Conservation (phyloP, 2,888 invertebrate species). For the Pyrgus malvae region DNA sequence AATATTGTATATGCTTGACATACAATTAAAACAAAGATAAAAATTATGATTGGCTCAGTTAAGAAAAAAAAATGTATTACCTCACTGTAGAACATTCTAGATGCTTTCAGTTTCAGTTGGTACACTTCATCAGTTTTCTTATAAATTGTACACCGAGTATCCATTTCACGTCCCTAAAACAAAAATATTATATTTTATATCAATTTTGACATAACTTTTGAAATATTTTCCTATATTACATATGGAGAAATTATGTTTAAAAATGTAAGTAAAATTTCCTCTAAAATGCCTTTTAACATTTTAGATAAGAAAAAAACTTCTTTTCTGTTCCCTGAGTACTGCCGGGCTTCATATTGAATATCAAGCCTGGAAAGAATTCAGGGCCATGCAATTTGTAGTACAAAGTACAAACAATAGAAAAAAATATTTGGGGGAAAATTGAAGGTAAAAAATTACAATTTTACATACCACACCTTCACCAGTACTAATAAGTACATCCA, state of each 20-base stretch:
- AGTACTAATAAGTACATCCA: conserved; percentile 98
- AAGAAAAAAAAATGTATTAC: conserved; percentile 47
- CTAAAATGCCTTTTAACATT: conserved; percentile 18
- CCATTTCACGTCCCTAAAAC: conserved; percentile 91
- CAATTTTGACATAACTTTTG: too few relatives aligned
- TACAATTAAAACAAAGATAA: too few relatives aligned
- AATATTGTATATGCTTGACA: too few relatives aligned
- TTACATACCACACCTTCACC: conserved; percentile 94
- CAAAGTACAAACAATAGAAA: too few relatives aligned
- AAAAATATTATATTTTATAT: conserved; percentile 7
- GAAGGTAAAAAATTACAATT: too few relatives aligned
- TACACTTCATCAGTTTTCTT: conserved; percentile 99
- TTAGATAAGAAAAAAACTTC: conserved; percentile 22
- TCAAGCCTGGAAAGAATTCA: conserved; percentile 44
- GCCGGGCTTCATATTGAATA: conserved; percentile 32
- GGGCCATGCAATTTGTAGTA: conserved; percentile 27
- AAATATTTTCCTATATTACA: neutral
- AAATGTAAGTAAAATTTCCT: conserved; percentile 11
- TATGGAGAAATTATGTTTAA: neutral
- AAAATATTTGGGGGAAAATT: too few relatives aligned
- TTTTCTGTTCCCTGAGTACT: conserved; percentile 41
- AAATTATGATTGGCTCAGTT: too few relatives aligned
- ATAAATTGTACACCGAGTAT: conserved; percentile 97
- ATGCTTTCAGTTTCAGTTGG: conserved; percentile 98
- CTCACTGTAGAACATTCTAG: conserved; percentile 94